Conservation (phyloP, 2,797 vertebrate species). For the Syngnathus rostellatus region DNA sequence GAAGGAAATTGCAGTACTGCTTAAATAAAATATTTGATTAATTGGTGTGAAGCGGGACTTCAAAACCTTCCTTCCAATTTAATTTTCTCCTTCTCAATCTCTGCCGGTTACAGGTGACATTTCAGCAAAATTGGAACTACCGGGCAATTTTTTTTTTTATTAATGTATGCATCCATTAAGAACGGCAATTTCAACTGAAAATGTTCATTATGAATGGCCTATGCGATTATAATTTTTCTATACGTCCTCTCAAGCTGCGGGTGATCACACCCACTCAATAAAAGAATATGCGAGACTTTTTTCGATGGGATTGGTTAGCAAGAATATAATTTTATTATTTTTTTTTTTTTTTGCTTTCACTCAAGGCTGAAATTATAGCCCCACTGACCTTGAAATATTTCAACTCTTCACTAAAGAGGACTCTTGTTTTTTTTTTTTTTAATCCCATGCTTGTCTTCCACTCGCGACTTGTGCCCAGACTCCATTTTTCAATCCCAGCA, state of each 20-base stretch:
- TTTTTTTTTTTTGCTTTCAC: neutral
- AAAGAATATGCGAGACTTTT: neutral
- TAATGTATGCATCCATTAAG: neutral
- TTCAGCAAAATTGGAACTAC: neutral
- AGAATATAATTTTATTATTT: neutral
- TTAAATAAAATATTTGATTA: conserved; percentile 11
- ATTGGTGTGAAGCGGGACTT: conserved; percentile 3
- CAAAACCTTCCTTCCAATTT: neutral
- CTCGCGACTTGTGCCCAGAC: neutral
- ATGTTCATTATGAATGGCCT: neutral
- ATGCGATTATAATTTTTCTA: neutral
- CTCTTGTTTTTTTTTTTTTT: neutral
- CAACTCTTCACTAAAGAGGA: neutral
- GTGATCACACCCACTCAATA: neutral
- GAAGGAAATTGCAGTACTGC: neutral
- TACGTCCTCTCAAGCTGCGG: neutral
- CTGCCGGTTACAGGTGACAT: neutral
- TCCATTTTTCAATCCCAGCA: neutral
- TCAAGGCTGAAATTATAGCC: neutral
- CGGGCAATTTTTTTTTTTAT: neutral
- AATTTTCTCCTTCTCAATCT: neutral
- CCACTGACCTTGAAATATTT: neutral
- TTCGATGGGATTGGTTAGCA: neutral
- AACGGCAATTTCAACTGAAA: neutral
- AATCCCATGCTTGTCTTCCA: neutral